Evolutionary conservation across 1,140 invertebrate genomes (phyloP).

Genomic region (Campodea augens): DNA sequence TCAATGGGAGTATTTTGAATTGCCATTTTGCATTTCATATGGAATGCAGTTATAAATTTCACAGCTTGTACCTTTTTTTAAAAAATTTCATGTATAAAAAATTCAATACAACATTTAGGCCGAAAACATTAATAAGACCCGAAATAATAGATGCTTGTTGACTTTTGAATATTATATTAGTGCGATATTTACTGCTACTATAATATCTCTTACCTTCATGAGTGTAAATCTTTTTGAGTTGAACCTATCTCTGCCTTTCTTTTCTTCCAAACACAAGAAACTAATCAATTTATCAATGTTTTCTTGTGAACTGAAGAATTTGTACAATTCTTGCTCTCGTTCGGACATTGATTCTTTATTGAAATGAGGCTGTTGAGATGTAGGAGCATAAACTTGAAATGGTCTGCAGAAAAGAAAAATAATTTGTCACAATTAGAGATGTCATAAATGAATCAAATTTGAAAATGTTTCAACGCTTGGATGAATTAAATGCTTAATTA

Average conservation of each 20-base stretch:
- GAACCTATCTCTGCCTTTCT: constrained; percentile 68
- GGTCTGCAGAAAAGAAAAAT: constrained; percentile 16
- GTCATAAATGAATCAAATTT: too few species aligned
- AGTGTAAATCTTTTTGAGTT: constrained; percentile 39
- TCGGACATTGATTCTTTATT: constrained; percentile 32
- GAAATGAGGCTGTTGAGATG: constrained; percentile 35
- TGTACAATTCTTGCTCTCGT: constrained; percentile 40
- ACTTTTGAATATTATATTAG: too few species aligned
- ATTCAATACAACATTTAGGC: too few species aligned
- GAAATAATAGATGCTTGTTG: constrained; percentile 8
- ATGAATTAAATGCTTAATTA: not conserved
- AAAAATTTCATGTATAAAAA: too few species aligned
- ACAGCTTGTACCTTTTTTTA: too few species aligned
- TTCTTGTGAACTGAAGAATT: constrained; percentile 43
- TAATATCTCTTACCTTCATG: constrained; percentile 58
- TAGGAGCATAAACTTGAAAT: constrained; percentile 38
- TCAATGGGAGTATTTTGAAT: too few species aligned
- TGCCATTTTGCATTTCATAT: too few species aligned
- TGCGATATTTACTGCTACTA: too few species aligned
- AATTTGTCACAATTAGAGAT: constrained; percentile 1
- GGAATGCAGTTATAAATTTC: too few species aligned
- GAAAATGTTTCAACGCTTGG: too few species aligned
- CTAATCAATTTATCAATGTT: constrained; percentile 53
- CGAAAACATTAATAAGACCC: too few species aligned
- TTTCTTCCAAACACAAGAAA: constrained; percentile 65